These are phyloP conservation scores for Anhinga anhinga DNA, from an alignment of 2,113 vertebrate genomes.

Conservation along the genomic window DNA sequence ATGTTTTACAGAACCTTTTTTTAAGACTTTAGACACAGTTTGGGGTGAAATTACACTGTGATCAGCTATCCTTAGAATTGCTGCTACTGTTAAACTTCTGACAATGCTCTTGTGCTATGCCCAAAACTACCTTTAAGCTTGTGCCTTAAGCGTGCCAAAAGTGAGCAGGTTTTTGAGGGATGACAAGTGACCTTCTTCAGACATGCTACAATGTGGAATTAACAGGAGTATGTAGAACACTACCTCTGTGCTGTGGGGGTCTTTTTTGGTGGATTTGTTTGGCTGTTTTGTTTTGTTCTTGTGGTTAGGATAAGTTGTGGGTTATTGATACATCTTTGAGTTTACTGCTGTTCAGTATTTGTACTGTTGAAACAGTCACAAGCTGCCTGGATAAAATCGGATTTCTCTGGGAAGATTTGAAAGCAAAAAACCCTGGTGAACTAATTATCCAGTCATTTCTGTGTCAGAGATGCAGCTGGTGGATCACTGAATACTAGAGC, in stretches of 20 bases:
- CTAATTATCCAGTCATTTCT: not conserved
- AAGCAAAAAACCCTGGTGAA: not conserved
- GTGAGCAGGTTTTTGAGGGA: not conserved
- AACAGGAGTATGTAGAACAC: not conserved
- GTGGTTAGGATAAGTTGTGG: not conserved
- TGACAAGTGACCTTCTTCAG: not conserved
- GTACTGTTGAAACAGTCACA: not conserved
- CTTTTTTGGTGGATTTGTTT: not conserved
- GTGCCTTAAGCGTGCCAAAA: not conserved
- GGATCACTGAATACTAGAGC: not conserved
- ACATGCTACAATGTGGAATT: not conserved
- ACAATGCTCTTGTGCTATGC: not conserved
- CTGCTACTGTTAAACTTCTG: not conserved
- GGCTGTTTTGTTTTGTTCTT: not conserved
- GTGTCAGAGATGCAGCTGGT: not conserved
- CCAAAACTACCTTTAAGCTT: not conserved
- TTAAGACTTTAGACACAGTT: not conserved
- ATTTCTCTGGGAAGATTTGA: not conserved
- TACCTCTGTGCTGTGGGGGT: not conserved
- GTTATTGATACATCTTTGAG: not conserved
- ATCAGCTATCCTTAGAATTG: not conserved
- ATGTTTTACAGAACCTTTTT: not conserved
- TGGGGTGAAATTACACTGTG: not conserved
- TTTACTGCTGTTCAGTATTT: not conserved
- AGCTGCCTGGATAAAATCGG: not conserved